Percentiles rank a stretch among this genome's conserved stretches.
phyloP scores from a whole-genome alignment of 2,888 invertebrate genomes.

The Matsumyia berberina region DNA sequence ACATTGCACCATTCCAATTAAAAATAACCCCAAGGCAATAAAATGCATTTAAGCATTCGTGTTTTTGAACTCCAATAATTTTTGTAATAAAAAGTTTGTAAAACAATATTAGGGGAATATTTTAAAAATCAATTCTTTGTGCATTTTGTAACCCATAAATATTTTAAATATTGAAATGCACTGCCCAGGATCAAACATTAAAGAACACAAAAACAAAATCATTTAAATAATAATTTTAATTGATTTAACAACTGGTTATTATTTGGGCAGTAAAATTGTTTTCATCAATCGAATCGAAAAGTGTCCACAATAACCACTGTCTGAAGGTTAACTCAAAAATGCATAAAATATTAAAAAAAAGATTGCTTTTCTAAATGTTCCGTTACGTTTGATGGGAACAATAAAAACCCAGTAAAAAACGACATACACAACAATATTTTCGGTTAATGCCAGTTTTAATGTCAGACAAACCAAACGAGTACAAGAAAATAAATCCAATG shows the following conservation, averaged over 20 bases:
- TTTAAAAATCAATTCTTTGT: too few relatives aligned
- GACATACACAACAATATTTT: background rate
- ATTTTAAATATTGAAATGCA: too few relatives aligned
- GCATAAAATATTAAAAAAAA: background rate
- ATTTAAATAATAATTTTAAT: background rate
- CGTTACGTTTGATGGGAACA: background rate
- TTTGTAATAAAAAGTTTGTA: too few relatives aligned
- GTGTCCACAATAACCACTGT: background rate
- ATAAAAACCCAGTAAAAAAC: background rate
- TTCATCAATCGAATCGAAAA: background rate
- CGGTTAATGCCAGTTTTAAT: background rate
- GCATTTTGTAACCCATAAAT: too few relatives aligned
- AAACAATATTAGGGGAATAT: too few relatives aligned
- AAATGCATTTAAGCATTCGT: too few relatives aligned
- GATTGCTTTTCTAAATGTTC: background rate
- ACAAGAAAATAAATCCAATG: background rate
- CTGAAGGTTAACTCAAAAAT: background rate
- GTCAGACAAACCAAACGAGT: background rate
- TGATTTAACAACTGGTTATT: slow-evolving; percentile 12
- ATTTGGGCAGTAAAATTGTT: background rate
- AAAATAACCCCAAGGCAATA: too few relatives aligned
- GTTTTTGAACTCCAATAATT: too few relatives aligned
- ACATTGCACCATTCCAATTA: too few relatives aligned
- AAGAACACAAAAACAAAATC: background rate
- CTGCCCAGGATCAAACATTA: too few relatives aligned